A percentile compares a stretch with the other conserved stretches of the same genome.
These are phyloP conservation scores for Protonibea diacanthus DNA, from an alignment of 2,797 vertebrate genomes.

Conservation along the genomic window DNA sequence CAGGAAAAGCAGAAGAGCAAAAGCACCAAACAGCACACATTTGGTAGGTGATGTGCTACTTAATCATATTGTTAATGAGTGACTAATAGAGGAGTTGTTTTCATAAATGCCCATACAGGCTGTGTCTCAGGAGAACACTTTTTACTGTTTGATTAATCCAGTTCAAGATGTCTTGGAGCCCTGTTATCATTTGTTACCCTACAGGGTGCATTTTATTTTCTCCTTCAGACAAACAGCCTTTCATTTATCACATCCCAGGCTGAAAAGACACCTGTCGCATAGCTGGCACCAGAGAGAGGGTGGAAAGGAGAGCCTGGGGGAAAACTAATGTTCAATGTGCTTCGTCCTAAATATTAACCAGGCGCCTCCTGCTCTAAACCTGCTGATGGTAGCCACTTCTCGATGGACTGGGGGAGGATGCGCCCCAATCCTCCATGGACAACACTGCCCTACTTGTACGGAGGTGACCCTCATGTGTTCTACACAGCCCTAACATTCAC, in stretches of 20 bases:
- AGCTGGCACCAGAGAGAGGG: slow-evolving; percentile 57
- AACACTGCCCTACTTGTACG: slow-evolving; percentile 75
- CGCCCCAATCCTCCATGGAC: slow-evolving; percentile 76
- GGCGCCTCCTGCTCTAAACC: slow-evolving; percentile 66
- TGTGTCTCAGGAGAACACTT: slow-evolving; percentile 47
- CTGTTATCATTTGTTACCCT: slow-evolving; percentile 70
- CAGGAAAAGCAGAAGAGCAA: neutral
- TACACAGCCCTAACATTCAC: slow-evolving; percentile 69
- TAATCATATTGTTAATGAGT: slow-evolving; percentile 63
- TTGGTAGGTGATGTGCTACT: slow-evolving; percentile 10
- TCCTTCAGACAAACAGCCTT: slow-evolving; percentile 70
- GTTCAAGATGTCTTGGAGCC: slow-evolving; percentile 58
- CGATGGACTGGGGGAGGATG: slow-evolving; percentile 61
- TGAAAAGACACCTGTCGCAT: slow-evolving; percentile 82
- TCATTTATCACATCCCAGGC: slow-evolving; percentile 81
- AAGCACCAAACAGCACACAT: neutral
- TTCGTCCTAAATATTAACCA: slow-evolving; percentile 79
- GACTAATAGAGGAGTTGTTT: slow-evolving; percentile 54
- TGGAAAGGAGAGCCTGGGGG: slow-evolving; percentile 72
- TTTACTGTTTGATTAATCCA: slow-evolving; percentile 74
- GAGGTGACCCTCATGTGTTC: slow-evolving; percentile 83
- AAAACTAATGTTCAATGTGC: slow-evolving; percentile 68
- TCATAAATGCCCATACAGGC: slow-evolving; percentile 48
- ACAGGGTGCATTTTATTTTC: slow-evolving; percentile 69
- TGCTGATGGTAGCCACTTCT: slow-evolving; percentile 79